Base-by-base conservation (phyloP, 2,888 invertebrate species). In the Andrena haemorrhoa region DNA sequence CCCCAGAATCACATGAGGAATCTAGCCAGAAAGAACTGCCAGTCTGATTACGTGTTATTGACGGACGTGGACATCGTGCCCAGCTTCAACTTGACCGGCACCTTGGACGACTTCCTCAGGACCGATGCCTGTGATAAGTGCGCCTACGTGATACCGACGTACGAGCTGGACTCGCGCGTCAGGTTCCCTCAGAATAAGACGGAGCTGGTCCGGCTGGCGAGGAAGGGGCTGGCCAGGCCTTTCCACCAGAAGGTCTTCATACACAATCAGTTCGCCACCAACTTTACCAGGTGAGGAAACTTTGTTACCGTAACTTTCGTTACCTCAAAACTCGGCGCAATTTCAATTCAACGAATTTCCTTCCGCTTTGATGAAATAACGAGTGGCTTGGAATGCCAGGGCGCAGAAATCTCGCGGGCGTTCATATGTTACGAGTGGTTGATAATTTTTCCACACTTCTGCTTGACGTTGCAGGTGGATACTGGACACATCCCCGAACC, bases 241-340 rank as follows among this genome's bases (percentile, higher is more conserved):
- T 98, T 98, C 92, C 98, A 98, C 93, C 96, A 97, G 90, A 98
- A 98, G 94, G 97, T 98, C 81, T 98, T 98, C 93, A 97, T 98
- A 89, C 97, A 97, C 93, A 98, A 98, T 93, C 98, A 98, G 93
- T 98, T 96, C 91, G 98, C 98, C 6, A 98, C 98, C 0, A 98
- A 98, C 94, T 98, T 98, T 93, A 96, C 97, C 51, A 96, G 96
- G 98, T 97, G 64, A 77, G 70, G 1, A 16, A n/a, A 4, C 16
- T 5, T 4, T 0, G 0, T 41, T 41, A 41, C 0, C 41, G 0
- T 4, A 41, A 16, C 16, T 12, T 41, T 41, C 41, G 41, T 12
- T 12, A 16, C 12, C 41, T 16, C 1, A 0, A 41, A 16, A 1
- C 41, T 41, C 41, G 5, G 5, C 3, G 41, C 4, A 5, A 5